Base-by-base conservation (phyloP, 2,888 invertebrate genomes). In the Laothoe populi region DNA sequence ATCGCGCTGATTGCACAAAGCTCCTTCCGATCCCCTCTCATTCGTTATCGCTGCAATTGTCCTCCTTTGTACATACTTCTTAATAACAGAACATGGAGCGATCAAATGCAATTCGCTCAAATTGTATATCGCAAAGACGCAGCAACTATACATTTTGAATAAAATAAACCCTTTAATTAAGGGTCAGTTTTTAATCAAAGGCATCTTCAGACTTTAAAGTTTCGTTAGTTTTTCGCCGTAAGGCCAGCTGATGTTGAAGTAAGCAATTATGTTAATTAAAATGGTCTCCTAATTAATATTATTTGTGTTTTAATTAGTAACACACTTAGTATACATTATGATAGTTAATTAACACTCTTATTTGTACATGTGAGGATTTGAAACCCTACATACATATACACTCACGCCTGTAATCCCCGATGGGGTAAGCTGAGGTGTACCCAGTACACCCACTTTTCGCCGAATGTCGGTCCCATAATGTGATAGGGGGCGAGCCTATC, bases 1-100 rank as follows among this genome's bases (percentile, higher is more conserved):
- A 89, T 85, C 83, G 77, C 83, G 67, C 83, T 91, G 91, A 91
- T 91, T 91, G 91, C 87, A 88, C 91, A 91, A 91, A 91, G 90
- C 83, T 82, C 72, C 83, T 81, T 76, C 70, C 81, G 77, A 77
- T 79, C 83, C 85, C 85, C 86, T 85, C 83, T 87, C 84, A 90
- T 90, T 87, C 85, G 87, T 87, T 90, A 88, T 83, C 79, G 82
- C 78, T 86, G 87, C 87, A 86, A 84, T 87, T 87, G 84, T 86
- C 77, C 78, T 76, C 77, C 72, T 78, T 75, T 81, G 79, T 78
- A 77, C 75, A 79, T 72, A 77, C 70, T 79, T 83, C 83, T 82
- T 85, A 86, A 86, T 84, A 84, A 85, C 77, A 83, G 83, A 75
- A 74, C 74, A 70, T 66, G 67, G 70, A 71, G 68, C 73, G 69